Base-by-base conservation (phyloP, 1,140 invertebrate species). In the Hyposmocoma kahamanoa region DNA sequence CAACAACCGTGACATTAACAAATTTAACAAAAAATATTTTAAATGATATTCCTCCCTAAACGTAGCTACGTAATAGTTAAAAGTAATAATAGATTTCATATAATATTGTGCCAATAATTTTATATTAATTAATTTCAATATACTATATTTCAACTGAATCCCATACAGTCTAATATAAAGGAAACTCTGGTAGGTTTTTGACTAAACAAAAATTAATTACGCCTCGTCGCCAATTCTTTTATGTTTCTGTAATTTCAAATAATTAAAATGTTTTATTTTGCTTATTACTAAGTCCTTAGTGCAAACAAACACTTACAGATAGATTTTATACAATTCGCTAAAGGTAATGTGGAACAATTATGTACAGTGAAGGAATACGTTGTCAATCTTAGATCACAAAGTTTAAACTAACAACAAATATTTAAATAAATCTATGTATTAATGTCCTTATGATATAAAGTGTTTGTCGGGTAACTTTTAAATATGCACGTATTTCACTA, bases 141-240 rank as follows among this genome's bases (percentile, higher is more conserved):
- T 21, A 3, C 38, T 41, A 66, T 55, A 56, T 46, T 56, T 64
- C 56, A 57, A 44, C 50, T n/a, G n/a, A n/a, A n/a, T n/a, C n/a
- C n/a, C n/a, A n/a, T n/a, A n/a, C n/a, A n/a, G n/a, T n/a, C n/a
- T n/a, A n/a, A 47, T 58, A 50, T 50, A 53, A 56, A 47, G 51
- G 62, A n/a, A 63, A 57, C 67, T 76, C 73, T 73, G 72, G 70
- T 76, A 69, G 55, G 46, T 50, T 71, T 69, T 69, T 60, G 67
- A 76, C 68, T 73, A 72, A 68, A 63, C 41, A 30, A 56, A 44
- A 54, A 54, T 34, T 34, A 8, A 4, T 34, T 34, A n/a, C 32
- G 8, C 32, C 24, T 26, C 24, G 11, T 26, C 11, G 5, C 24
- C n/a, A n/a, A n/a, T 17, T 17, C 15, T 36, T n/a, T 17, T 17